These are phyloP conservation scores for Oegoconia quadripuncta DNA, from an alignment of 2,888 invertebrate genomes.

Conservation along the genomic window DNA sequence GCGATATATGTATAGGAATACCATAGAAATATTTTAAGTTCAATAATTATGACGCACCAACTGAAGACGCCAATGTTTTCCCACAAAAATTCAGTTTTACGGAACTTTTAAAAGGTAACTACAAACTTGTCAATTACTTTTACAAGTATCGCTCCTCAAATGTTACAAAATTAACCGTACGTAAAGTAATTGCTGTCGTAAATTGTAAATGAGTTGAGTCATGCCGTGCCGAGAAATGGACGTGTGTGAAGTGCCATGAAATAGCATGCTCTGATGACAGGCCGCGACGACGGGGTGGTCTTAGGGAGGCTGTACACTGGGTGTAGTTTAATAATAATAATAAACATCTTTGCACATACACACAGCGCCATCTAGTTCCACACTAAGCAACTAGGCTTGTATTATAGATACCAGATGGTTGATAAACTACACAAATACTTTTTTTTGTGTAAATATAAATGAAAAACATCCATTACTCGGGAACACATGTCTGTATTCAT, in stretches of 20 bases:
- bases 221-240: slow-evolving; percentile 1
- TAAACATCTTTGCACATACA: not conserved
- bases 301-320: not conserved
- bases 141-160: not conserved
- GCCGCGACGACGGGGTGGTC: slow-evolving; percentile 32
- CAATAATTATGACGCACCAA: no score
- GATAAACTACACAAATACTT: no score
- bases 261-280: slow-evolving; percentile 34
- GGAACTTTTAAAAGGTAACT: no score
- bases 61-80: not conserved
- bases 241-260: slow-evolving; percentile 28
- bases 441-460: no score
- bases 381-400: no score
- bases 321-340: not conserved
- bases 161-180: slow-evolving; percentile 1
- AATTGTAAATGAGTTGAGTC: slow-evolving; percentile 34
- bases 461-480: no score
- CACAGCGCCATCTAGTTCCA: no score
- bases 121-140: slow-evolving; percentile 5
- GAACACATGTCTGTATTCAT: no score
- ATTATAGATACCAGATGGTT: no score
- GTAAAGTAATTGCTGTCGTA: slow-evolving; percentile 9
- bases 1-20: no score
- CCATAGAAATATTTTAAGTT: no score
- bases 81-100: no score